Percentiles rank a stretch among this genome's conserved stretches.
These are phyloP conservation scores for Picus viridis DNA, from an alignment of 2,797 vertebrate genomes.

Conservation along the genomic window DNA sequence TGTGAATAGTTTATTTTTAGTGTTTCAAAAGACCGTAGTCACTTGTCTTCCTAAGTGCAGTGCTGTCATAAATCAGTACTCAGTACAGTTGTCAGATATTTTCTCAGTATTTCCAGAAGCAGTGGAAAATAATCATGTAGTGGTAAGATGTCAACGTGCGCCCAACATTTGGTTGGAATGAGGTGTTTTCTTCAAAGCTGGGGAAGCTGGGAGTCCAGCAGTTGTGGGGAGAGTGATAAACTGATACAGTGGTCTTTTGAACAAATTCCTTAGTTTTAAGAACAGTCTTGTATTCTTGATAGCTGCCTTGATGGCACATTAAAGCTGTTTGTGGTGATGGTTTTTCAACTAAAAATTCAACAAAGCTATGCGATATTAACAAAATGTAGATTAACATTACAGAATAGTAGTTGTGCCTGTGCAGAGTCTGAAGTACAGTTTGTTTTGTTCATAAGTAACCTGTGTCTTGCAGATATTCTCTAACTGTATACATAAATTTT, in stretches of 20 bases:
- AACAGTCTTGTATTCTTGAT: background rate
- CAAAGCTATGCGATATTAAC: background rate
- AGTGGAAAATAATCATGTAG: background rate
- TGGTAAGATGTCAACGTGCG: background rate
- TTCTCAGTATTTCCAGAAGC: background rate
- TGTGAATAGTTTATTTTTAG: background rate
- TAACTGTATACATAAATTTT: background rate
- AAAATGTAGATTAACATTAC: background rate
- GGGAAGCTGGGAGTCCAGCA: background rate
- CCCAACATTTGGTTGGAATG: background rate
- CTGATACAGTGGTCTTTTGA: background rate
- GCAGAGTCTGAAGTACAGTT: background rate
- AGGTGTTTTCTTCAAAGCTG: background rate
- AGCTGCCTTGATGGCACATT: background rate
- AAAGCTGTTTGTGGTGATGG: background rate
- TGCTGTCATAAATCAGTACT: background rate
- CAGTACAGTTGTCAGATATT: background rate
- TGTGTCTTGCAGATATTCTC: background rate
- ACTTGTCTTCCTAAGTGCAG: background rate
- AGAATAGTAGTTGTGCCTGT: background rate
- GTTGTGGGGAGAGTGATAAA: background rate
- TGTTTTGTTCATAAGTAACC: background rate
- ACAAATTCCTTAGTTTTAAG: background rate
- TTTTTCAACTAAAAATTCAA: background rate
- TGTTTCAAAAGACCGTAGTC: background rate